A percentile compares a stretch with the other conserved stretches of the same genome.
phyloP scores from a whole-genome alignment of 2,888 invertebrate genomes.

The Onthophagus sagittarius region DNA sequence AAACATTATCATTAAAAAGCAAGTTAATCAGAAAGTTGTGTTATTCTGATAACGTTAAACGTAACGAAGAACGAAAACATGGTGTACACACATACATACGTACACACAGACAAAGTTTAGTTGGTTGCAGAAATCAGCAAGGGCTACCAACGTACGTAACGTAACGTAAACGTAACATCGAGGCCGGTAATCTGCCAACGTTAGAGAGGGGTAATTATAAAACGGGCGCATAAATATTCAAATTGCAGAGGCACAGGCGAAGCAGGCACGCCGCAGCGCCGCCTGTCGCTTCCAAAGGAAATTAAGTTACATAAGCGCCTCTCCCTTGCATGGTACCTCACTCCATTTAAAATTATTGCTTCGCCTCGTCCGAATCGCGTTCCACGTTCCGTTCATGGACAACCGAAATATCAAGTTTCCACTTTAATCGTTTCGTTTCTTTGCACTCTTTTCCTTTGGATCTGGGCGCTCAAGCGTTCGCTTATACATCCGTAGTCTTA shows the following conservation, averaged over 20 bases:
- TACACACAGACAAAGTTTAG: too few relatives aligned
- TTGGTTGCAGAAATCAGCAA: too few relatives aligned
- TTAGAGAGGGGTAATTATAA: constrained; percentile 27
- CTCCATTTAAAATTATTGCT: constrained; percentile 33
- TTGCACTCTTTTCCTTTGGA: background rate
- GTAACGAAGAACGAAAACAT: too few relatives aligned
- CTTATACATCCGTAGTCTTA: background rate
- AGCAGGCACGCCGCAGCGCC: constrained; percentile 34
- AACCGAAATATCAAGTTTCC: background rate
- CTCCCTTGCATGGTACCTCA: constrained; percentile 24
- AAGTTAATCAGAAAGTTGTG: too few relatives aligned
- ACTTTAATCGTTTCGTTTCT: background rate
- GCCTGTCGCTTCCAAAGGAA: constrained; percentile 37
- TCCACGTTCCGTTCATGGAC: background rate
- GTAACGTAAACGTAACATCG: too few relatives aligned
- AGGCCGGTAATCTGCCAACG: constrained; percentile 4
- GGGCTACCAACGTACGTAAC: too few relatives aligned
- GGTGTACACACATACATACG: too few relatives aligned
- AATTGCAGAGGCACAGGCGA: constrained; percentile 28
- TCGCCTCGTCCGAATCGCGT: constrained; percentile 14
- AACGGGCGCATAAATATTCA: constrained; percentile 34
- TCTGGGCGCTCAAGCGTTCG: background rate
- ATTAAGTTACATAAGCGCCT: constrained; percentile 40
- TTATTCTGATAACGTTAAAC: too few relatives aligned
- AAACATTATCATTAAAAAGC: too few relatives aligned